These are phyloP conservation scores for Propithecus perrieri DNA, from an alignment of 2,797 vertebrate species.

Conservation along the genomic window DNA sequence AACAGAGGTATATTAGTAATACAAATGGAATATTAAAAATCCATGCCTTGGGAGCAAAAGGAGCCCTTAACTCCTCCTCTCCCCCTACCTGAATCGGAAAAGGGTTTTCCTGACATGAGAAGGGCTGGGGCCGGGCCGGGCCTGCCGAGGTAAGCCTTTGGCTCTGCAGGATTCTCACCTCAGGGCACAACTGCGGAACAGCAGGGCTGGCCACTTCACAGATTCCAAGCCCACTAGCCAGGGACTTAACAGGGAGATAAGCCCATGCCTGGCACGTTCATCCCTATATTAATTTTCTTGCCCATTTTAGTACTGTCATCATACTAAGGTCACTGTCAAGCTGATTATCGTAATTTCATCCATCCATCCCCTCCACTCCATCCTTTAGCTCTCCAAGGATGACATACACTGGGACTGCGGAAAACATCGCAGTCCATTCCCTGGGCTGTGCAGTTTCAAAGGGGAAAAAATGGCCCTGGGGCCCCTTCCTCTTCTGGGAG, in stretches of 20 bases:
- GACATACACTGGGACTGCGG: not conserved
- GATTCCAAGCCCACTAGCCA: not conserved
- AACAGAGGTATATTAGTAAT: slow-evolving; percentile 62
- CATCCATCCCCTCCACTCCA: accelerated
- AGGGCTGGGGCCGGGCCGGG: not conserved
- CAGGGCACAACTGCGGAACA: accelerated
- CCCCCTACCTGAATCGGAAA: slow-evolving; percentile 40
- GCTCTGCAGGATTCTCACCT: not conserved
- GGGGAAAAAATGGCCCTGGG: not conserved
- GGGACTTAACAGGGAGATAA: accelerated
- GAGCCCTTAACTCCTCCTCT: not conserved
- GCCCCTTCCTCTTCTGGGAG: not conserved
- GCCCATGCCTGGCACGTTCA: accelerated
- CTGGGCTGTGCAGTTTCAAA: not conserved
- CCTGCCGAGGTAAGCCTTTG: not conserved
- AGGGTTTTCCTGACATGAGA: slow-evolving; percentile 8
- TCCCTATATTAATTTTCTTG: not conserved
- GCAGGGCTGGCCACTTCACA: not conserved
- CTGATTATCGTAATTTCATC: not conserved
- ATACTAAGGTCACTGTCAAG: not conserved
- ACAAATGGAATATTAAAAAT: not conserved
- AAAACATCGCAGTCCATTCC: not conserved
- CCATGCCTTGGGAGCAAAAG: not conserved
- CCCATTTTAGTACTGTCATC: not conserved
- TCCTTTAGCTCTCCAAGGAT: not conserved